Evolutionary conservation across 2,888 invertebrate genomes (phyloP).

Genomic region (Prenolepis imparis): DNA sequence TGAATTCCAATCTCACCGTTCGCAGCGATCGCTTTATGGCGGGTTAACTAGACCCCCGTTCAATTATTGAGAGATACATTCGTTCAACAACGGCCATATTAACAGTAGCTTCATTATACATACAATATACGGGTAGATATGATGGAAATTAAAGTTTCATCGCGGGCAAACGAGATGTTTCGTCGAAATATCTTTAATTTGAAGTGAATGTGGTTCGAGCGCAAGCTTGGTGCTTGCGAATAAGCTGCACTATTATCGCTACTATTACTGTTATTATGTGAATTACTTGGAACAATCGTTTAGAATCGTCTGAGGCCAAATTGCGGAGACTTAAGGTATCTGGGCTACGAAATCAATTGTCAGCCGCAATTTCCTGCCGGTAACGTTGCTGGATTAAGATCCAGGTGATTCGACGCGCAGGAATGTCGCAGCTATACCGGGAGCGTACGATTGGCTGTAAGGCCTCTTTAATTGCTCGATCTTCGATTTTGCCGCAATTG

Average conservation of each 20-base stretch:
- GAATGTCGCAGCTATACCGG: conserved; percentile 53
- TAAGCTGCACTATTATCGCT: too few species aligned
- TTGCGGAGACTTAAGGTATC: conserved; percentile 41
- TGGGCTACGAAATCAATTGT: conserved; percentile 78
- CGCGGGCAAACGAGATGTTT: not conserved
- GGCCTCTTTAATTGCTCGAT: conserved; percentile 66
- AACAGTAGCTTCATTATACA: conserved; percentile 18
- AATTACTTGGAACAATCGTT: conserved; percentile 14
- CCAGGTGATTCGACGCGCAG: conserved; percentile 60
- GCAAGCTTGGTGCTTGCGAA: not conserved
- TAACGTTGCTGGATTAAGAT: conserved; percentile 65
- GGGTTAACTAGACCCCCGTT: conserved; percentile 37
- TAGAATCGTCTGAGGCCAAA: conserved; percentile 48
- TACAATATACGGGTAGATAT: not conserved
- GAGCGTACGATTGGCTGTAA: conserved; percentile 61
- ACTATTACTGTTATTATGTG: too few species aligned
- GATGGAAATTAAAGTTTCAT: not conserved
- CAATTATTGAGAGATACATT: conserved; percentile 41
- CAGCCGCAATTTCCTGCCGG: conserved; percentile 78
- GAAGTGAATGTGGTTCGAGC: not conserved
- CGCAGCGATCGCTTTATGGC: conserved; percentile 40
- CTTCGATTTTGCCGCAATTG: conserved; percentile 56
- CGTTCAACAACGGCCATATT: conserved; percentile 20
- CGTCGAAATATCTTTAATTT: not conserved
- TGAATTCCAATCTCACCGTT: conserved; percentile 43